These are phyloP conservation scores for Drosophila nigromelanica DNA, from an alignment of 1,140 invertebrate species.

Conservation along the genomic window DNA sequence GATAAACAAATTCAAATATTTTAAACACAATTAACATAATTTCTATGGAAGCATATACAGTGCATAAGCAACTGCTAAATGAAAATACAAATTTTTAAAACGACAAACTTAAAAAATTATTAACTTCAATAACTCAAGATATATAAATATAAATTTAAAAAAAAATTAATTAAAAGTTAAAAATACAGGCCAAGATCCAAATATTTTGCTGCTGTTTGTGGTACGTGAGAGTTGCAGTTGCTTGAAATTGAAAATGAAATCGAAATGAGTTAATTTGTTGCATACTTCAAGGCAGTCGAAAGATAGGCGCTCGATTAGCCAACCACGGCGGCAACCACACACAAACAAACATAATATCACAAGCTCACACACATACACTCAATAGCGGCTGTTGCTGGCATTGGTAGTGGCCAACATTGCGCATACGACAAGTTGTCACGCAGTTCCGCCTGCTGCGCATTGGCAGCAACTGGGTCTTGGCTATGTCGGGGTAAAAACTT, in stretches of 20 bases:
- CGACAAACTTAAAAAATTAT: constrained; percentile 4
- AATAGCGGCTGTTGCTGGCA: constrained; percentile 66
- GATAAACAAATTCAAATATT: constrained; percentile 37
- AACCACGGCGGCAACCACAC: constrained; percentile 61
- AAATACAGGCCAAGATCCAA: constrained; percentile 29
- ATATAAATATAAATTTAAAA: constrained; percentile 14
- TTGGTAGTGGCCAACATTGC: constrained; percentile 65
- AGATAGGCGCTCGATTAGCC: constrained; percentile 66
- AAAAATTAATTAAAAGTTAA: constrained; percentile 34
- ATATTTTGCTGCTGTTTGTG: constrained; percentile 63
- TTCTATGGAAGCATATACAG: constrained; percentile 35
- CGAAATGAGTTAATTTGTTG: constrained; percentile 43
- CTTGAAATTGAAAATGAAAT: constrained; percentile 26
- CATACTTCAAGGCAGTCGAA: constrained; percentile 23
- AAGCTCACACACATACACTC: constrained; percentile 29
- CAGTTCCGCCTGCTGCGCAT: constrained; percentile 64
- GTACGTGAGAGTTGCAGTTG: constrained; percentile 60
- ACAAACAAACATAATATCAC: constrained; percentile 17
- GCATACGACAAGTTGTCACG: constrained; percentile 70
- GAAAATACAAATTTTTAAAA: constrained; percentile 19
- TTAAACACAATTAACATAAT: constrained; percentile 3
- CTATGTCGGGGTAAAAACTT: constrained; percentile 71
- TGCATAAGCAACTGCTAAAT: constrained; percentile 53
- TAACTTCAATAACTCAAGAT: constrained; percentile 21
- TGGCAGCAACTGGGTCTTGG: constrained; percentile 60